Base-by-base conservation (phyloP, 2,888 invertebrate genomes). In the Polyploca ridens region DNA sequence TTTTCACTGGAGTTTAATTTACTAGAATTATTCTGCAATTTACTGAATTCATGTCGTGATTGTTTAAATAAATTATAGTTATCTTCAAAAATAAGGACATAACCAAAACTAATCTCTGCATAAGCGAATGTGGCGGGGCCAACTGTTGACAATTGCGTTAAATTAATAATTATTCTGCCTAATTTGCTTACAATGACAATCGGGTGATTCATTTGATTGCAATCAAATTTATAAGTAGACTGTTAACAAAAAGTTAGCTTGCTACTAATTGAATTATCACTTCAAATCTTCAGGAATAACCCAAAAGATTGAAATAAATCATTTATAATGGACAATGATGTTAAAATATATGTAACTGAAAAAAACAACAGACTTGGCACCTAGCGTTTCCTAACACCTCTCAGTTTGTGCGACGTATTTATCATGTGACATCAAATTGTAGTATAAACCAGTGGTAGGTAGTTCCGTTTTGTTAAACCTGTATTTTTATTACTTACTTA, bases 141-240 rank as follows among this genome's bases (percentile, higher is more conserved):
- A 16, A 49, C 14, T 49, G 14, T 41, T 44, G 14, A 41, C 10
- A 27, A 41, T 41, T 61, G 35, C 62, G 54, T 63, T 19, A 57
- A n/a, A 16, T 49, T 11, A n/a, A 58, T 38, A 14, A 8, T 27
- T 27, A 27, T 57, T 58, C 57, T 41, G 62, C 64, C 74, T 75
- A 62, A 78, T 82, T 89, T 84, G 84, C 84, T 64, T 89, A 89
- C 87, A 89, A 89, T 86, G 76, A 71, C 67, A 68, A 68, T 76
- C 66, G 58, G 72, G 67, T 73, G 71, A 77, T 66, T 81, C 78
- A 81, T 74, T 75, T 63, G 66, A 70, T 74, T 79, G 71, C 67
- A 58, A 41, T 66, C 69, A 69, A 64, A 62, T 16, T 57, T 38
- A 44, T 69, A 66, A 74, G 72, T 75, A 67, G 70, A 67, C 66